These are phyloP conservation scores for Coelopa frigida DNA, from an alignment of 1,140 invertebrate genomes.

Conservation along the genomic window DNA sequence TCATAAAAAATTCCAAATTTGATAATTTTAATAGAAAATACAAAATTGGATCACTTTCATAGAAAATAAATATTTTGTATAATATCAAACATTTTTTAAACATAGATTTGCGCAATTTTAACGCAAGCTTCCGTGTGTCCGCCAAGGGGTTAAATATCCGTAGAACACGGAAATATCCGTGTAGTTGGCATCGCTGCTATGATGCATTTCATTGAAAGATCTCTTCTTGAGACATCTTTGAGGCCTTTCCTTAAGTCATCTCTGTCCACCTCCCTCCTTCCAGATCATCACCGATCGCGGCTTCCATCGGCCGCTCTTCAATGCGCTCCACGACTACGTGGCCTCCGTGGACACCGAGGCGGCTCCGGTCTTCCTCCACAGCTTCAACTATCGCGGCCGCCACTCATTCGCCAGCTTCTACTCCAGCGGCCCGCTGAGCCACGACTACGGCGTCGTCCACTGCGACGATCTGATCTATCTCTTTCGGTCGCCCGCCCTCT, in stretches of 20 bases:
- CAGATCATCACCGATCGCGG: slow-evolving; percentile 35
- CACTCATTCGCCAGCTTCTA: slow-evolving; percentile 30
- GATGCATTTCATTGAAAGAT: no score
- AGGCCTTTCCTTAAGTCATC: background rate
- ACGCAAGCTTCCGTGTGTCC: no score
- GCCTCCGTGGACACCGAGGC: slow-evolving; percentile 8
- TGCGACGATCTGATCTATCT: slow-evolving; percentile 42
- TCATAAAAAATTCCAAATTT: no score
- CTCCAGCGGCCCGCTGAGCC: slow-evolving; percentile 17
- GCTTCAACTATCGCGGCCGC: slow-evolving; percentile 29
- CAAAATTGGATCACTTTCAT: no score
- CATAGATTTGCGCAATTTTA: no score
- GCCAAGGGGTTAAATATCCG: no score
- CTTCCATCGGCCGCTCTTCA: slow-evolving; percentile 33
- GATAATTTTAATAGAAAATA: no score
- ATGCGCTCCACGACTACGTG: slow-evolving; percentile 23
- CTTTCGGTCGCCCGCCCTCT: slow-evolving; percentile 32
- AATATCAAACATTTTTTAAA: no score
- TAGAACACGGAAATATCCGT: no score
- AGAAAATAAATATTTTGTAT: no score
- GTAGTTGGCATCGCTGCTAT: no score
- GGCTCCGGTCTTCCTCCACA: slow-evolving; percentile 30
- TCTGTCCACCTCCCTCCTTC: slow-evolving; percentile 1
- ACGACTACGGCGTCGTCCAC: slow-evolving; percentile 35
- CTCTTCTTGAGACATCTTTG: no score